Base-by-base conservation (phyloP, 2,888 invertebrate genomes). In the Adela reaumurella region DNA sequence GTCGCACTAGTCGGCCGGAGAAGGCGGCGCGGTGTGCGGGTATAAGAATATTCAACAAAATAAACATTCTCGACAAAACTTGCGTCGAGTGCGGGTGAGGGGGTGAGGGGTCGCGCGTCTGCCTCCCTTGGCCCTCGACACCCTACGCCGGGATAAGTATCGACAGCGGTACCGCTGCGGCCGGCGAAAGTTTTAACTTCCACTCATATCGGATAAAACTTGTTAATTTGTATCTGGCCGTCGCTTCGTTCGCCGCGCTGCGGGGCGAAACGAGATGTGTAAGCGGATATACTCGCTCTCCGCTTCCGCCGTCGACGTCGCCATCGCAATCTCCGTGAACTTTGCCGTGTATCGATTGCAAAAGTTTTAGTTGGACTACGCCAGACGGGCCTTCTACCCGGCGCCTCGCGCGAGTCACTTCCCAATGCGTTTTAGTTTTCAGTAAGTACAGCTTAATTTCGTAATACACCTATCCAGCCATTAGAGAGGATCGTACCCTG, bases 1-100 rank as follows among this genome's bases (percentile, higher is more conserved):
- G 62, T 61, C 62, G 65, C 58, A 58, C 62, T 63, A 65, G 65
- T 63, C 63, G 62, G 57, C 53, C 58, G 56, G 55, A 55, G 57
- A 54, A 50, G 55, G 57, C 54, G 52, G 56, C 56, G 56, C 53
- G 55, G 51, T 50, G 50, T 50, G 49, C 49, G 41, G 55, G 16
- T 14, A 35, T 35, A 35, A 35, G 35, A 35, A 35, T 35, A 35
- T 35, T 35, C 6, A 35, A 35, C 35, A 35, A 35, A 35, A 35
- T 35, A 35, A 35, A 35, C 35, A 35, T 35, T 35, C 6, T 14
- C 35, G 8, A 35, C 35, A 35, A 35, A n/a, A 35, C 35, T 35
- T 35, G 35, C n/a, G n/a, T 35, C 35, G 11, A 14, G 35, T 14
- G 8, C 35, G 35, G 35, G 6, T 3, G 35, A 14, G 35, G 6